Evolutionary conservation across 2,888 invertebrate species (phyloP).

Genomic region (Torymus texanus): DNA sequence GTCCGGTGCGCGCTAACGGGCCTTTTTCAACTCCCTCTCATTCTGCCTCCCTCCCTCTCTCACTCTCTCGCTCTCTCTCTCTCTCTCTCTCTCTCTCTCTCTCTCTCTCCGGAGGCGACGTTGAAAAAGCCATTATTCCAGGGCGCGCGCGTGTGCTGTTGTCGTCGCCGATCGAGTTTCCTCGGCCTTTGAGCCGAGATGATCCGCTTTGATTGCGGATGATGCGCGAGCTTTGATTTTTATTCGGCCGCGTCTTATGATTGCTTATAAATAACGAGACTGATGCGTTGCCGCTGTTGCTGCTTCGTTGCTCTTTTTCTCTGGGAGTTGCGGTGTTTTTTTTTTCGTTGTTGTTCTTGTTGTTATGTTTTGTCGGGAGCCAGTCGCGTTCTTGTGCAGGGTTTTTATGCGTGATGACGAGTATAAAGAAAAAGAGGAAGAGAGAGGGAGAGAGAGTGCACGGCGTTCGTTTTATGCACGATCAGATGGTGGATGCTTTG

Average conservation of each 20-base stretch:
- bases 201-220: conserved; percentile 46
- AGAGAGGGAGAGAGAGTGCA: too few relatives aligned
- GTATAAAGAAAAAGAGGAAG: too few relatives aligned
- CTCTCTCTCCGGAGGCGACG: conserved; percentile 22
- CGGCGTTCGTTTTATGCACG: too few relatives aligned
- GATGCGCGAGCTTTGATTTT: conserved; percentile 42
- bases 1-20: conserved; percentile 24
- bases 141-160: not conserved
- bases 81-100: conserved; percentile 1
- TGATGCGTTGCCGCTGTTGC: conserved; percentile 4
- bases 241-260: conserved; percentile 38
- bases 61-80: conserved; percentile 3
- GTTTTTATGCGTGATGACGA: too few relatives aligned
- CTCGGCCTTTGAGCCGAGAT: conserved; percentile 38
- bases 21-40: conserved; percentile 14
- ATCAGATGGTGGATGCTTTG: too few relatives aligned
- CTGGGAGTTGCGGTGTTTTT: too few relatives aligned
- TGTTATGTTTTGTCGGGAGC: too few relatives aligned
- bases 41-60: conserved; percentile 8
- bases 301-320: not conserved
- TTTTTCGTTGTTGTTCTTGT: too few relatives aligned
- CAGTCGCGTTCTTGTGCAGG: too few relatives aligned
- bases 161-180: conserved; percentile 21
- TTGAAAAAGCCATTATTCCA: conserved; percentile 52
- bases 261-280: conserved; percentile 49